Percentiles rank a stretch among this genome's conserved stretches.
Conservation (phyloP, 1,140 invertebrate genomes). For the Stegodyphus mimosarum region DNA sequence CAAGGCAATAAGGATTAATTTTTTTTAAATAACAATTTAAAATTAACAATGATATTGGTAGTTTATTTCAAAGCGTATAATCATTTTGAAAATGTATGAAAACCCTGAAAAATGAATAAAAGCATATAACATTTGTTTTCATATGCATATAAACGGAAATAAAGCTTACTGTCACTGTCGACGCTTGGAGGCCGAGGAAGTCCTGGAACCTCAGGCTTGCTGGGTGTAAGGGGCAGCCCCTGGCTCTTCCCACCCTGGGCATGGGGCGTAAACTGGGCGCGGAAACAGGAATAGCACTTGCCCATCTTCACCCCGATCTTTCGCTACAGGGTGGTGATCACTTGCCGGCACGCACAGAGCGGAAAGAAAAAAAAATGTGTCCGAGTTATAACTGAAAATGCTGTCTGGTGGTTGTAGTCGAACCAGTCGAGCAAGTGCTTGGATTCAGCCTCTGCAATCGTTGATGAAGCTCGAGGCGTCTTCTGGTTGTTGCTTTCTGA, state of each 20-base stretch:
- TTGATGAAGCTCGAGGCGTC: background rate
- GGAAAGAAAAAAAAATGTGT: background rate
- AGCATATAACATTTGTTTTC: too few species aligned
- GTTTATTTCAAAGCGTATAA: too few species aligned
- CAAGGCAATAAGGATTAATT: too few species aligned
- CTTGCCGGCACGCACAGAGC: background rate
- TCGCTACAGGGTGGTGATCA: background rate
- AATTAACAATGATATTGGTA: too few species aligned
- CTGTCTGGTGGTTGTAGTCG: background rate
- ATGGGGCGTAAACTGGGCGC: slow-evolving; percentile 22
- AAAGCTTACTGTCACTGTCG: slow-evolving; percentile 33
- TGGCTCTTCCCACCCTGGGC: slow-evolving; percentile 19
- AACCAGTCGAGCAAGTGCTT: slow-evolving; percentile 12
- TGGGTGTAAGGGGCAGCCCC: background rate
- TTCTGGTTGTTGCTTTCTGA: background rate
- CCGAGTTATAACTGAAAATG: background rate
- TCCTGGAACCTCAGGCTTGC: slow-evolving; percentile 29
- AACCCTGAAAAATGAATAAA: too few species aligned
- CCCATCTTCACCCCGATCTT: slow-evolving; percentile 13
- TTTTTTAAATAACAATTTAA: too few species aligned
- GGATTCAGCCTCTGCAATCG: background rate
- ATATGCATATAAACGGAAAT: background rate
- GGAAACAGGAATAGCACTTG: slow-evolving; percentile 46
- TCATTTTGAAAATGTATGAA: too few species aligned
- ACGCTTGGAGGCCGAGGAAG: slow-evolving; percentile 36